Percentiles rank a stretch among this genome's conserved stretches.
Conservation (phyloP, 1,140 invertebrate species). For the Ganaspis sp. region DNA sequence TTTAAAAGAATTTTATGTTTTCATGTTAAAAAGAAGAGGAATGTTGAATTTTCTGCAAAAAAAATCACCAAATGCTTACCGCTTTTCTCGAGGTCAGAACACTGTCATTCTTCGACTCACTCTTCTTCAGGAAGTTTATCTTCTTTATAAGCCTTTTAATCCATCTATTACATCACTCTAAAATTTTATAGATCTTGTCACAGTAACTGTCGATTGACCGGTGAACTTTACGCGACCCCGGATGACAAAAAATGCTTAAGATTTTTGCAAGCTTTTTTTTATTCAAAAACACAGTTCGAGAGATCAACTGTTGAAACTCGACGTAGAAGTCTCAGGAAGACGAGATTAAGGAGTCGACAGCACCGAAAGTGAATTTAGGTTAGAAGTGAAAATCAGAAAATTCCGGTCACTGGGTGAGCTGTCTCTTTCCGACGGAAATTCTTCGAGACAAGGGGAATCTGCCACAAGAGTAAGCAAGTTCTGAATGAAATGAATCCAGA, state of each 20-base stretch:
- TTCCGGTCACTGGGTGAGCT: conserved; percentile 66
- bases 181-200: not conserved
- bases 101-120: conserved; percentile 19
- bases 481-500: conserved; percentile 23
- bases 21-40: not conserved
- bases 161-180: not conserved
- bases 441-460: not conserved
- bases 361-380: conserved; percentile 66
- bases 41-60: not conserved
- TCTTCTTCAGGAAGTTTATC: conserved; percentile 10
- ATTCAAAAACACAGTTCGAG: not conserved
- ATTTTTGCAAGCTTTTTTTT: not conserved
- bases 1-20: too few species aligned
- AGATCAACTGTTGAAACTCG: not conserved
- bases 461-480: conserved; percentile 1
- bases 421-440: conserved; percentile 47
- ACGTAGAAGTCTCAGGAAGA: not conserved
- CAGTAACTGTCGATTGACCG: conserved; percentile 3
- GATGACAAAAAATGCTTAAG: not conserved
- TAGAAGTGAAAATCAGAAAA: conserved; percentile 76
- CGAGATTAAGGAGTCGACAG: conserved; percentile 33
- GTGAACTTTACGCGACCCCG: conserved; percentile 27
- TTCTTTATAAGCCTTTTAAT: not conserved
- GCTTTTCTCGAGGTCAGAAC: conserved; percentile 13
- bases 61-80: not conserved